These are phyloP conservation scores for Dasysyrphus albostriatus DNA, from an alignment of 2,888 invertebrate species.

Conservation along the genomic window DNA sequence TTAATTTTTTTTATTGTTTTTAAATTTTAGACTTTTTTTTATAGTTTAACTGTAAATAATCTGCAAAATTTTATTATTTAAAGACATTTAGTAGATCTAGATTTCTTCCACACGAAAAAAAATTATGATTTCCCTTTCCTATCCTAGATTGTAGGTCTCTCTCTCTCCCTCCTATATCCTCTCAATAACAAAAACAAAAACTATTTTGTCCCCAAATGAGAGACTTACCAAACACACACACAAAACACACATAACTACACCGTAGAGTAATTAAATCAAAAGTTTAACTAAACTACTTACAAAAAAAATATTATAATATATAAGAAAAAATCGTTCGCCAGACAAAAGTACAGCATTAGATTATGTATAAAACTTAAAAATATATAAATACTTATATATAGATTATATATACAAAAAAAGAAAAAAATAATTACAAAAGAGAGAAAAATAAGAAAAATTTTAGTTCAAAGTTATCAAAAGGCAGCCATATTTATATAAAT, in stretches of 20 bases:
- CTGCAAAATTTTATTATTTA: conserved; percentile 72
- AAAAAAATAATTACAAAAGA: conserved; percentile 54
- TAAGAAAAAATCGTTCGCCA: conserved; percentile 58
- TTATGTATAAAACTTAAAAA: conserved; percentile 57
- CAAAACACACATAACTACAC: conserved; percentile 33
- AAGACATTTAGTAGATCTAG: conserved; percentile 75
- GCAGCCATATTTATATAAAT: conserved; percentile 76
- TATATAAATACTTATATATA: conserved; percentile 66
- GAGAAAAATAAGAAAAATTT: conserved; percentile 61
- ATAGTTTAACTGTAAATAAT: conserved; percentile 71
- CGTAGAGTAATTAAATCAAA: conserved; percentile 73
- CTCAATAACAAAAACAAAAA: conserved; percentile 13
- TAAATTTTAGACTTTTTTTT: conserved; percentile 44
- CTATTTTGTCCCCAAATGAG: conserved; percentile 41
- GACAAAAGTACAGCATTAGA: conserved; percentile 72
- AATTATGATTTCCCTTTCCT: conserved; percentile 42
- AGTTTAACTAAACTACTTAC: conserved; percentile 67
- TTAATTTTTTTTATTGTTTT: conserved; percentile 62
- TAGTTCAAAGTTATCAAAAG: conserved; percentile 76
- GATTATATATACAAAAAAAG: conserved; percentile 64
- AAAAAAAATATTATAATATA: conserved; percentile 27
- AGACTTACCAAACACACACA: conserved; percentile 53
- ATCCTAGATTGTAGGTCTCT: conserved; percentile 61
- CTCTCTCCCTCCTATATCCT: conserved; percentile 8
- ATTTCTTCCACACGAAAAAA: conserved; percentile 73